Evolutionary conservation across 1,140 invertebrate genomes (phyloP).

Genomic region (Apis cerana): DNA sequence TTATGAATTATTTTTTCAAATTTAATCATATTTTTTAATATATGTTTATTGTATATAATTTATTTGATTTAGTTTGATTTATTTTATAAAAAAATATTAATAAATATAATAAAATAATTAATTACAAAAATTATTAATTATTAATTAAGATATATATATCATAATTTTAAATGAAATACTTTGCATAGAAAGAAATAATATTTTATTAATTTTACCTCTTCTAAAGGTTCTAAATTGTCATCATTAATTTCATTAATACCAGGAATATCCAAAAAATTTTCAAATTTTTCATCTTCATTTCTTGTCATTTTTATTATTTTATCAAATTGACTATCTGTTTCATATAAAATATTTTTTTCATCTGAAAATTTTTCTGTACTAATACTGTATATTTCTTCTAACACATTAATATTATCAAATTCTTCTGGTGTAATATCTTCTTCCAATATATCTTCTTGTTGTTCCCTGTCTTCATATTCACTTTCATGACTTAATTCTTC

Average conservation of each 20-base stretch:
- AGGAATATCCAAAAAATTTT: conserved; percentile 77
- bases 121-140: no score
- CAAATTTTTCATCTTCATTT: conserved; percentile 72
- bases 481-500: conserved; percentile 72
- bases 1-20: no score
- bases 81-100: no score
- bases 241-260: conserved; percentile 73
- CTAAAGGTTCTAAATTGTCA: conserved; percentile 74
- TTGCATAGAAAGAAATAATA: no score
- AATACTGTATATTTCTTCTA: conserved; percentile 76
- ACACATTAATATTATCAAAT: conserved; percentile 66
- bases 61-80: no score
- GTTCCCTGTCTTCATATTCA: conserved; percentile 69
- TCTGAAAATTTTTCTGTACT: conserved; percentile 72
- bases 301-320: conserved; percentile 67
- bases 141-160: no score
- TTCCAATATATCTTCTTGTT: conserved; percentile 66
- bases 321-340: conserved; percentile 59
- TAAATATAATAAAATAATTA: no score
- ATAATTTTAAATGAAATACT: no score
- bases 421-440: conserved; percentile 70
- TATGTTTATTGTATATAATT: no score
- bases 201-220: conserved; percentile 71
- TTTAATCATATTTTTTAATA: no score
- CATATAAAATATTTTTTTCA: conserved; percentile 65